Percentiles rank a stretch among this genome's conserved stretches.
phyloP scores from a whole-genome alignment of 2,113 vertebrate genomes.

The Etheostoma spectabile region DNA sequence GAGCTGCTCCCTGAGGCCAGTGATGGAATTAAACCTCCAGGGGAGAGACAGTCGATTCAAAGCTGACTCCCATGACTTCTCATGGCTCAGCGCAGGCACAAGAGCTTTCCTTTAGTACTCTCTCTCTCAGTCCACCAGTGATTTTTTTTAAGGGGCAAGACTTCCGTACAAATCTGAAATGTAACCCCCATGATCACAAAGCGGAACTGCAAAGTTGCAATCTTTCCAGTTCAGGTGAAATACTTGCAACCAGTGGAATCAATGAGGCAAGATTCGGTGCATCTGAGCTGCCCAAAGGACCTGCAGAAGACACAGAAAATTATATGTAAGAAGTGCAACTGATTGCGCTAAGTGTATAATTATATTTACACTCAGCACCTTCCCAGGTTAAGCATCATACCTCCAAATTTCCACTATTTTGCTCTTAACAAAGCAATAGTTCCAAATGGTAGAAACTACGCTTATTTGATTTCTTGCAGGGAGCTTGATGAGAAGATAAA shows the following conservation, averaged over 20 bases:
- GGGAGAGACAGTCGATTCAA: conserved; percentile 24
- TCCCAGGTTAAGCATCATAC: not conserved
- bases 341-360: not conserved
- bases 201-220: conserved; percentile 43
- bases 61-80: conserved; percentile 33
- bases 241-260: conserved; percentile 97
- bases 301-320: conserved; percentile 72
- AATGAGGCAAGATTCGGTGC: conserved; percentile 92
- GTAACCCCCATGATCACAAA: conserved; percentile 34
- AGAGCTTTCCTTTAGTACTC: conserved; percentile 33
- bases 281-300: conserved; percentile 91
- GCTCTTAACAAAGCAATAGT: not conserved
- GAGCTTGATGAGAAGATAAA: not conserved
- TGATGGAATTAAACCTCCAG: conserved; percentile 34
- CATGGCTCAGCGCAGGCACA: conserved; percentile 52
- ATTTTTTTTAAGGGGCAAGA: conserved; percentile 30
- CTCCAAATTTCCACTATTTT: not conserved
- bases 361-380: not conserved
- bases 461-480: not conserved
- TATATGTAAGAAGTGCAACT: not conserved
- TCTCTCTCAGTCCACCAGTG: conserved; percentile 42
- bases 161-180: conserved; percentile 52
- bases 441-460: not conserved
- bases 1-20: conserved; percentile 46
- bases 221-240: conserved; percentile 89